These are phyloP conservation scores for Carapus acus DNA, from an alignment of 2,797 vertebrate species.

Conservation along the genomic window DNA sequence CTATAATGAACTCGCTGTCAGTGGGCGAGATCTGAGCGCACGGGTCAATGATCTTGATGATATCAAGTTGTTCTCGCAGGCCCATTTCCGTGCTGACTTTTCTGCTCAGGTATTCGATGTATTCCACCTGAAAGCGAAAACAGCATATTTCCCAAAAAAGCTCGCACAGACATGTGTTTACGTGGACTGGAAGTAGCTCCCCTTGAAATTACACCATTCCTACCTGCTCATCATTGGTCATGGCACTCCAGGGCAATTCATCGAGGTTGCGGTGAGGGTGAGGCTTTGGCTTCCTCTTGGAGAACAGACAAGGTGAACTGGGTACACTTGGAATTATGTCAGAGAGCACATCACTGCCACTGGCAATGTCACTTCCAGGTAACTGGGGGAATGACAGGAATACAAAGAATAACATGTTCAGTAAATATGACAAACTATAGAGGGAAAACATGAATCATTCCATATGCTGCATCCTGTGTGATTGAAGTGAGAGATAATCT, in stretches of 20 bases:
- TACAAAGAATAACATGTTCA: too few species aligned
- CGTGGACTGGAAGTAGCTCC: background rate
- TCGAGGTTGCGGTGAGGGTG: slow-evolving; percentile 90
- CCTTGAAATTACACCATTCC: background rate
- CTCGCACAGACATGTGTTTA: too few species aligned
- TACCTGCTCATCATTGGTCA: slow-evolving; percentile 97
- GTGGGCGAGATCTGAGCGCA: slow-evolving; percentile 96
- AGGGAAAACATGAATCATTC: too few species aligned
- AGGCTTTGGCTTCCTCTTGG: slow-evolving; percentile 88
- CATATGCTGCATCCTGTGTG: too few species aligned
- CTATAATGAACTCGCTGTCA: slow-evolving; percentile 99
- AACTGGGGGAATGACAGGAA: slow-evolving; percentile 68
- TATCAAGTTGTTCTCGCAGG: slow-evolving; percentile 96
- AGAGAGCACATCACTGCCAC: slow-evolving; percentile 94
- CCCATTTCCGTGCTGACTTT: slow-evolving; percentile 99
- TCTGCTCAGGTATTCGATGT: slow-evolving; percentile 97
- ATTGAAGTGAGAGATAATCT: too few species aligned
- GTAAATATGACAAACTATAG: too few species aligned
- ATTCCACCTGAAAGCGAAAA: slow-evolving; percentile 82
- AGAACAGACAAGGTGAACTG: slow-evolving; percentile 90
- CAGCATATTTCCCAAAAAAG: background rate
- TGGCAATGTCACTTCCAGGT: slow-evolving; percentile 94
- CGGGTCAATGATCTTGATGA: slow-evolving; percentile 99
- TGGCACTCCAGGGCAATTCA: slow-evolving; percentile 96
- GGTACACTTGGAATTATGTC: slow-evolving; percentile 97